Base-by-base conservation (phyloP, 2,113 vertebrate species). In the Vulpes ferrilata region DNA sequence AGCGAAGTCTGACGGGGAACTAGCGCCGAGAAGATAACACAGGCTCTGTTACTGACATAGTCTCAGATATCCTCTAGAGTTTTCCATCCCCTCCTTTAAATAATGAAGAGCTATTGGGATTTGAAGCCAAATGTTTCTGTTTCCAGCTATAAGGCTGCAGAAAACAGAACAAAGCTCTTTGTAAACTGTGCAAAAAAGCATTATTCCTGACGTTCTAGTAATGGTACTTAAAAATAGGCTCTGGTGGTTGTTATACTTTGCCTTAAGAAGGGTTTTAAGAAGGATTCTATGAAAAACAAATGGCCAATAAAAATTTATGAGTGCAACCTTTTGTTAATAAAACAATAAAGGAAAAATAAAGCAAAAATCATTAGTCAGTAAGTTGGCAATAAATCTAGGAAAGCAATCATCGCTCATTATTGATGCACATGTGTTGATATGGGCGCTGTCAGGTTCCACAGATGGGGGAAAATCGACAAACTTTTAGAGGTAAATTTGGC, bases 71-170 rank as follows among this genome's bases (percentile, higher is more conserved):
- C 93, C 43, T 25, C 9, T 12, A 10, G 65, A 76, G 78, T 53
- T 98, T 97, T 98, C 97, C 93, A 93, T 73, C 60, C n/a, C 17
- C 73, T 48, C 86, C 55, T 91, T 89, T 98, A 97, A 98, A 97
- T 98, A 97, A 96, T 97, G 96, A 90, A 98, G 78, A 38, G 11
- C 65, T 32, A 5, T 13, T 71, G 25, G 78, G 53, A 85, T 30
- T 64, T 62, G 23, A 35, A 93, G n/a, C 88, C 93, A 97, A 83
- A 74, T 82, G 86, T 60, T 94, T 82, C 85, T 64, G 48, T 93
- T 81, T 79, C 6, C 35, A 74, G 27, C 59, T 76, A 4, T 30
- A 78, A 84, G 53, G 48, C 51, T 25, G 17, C 23, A 69, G 60
- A 73, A 62, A 84, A 59, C 13, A 94, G 82, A 93, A 67, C 35